phyloP scores from a whole-genome alignment of 2,797 vertebrate species.

The Eurystomus glaucurus region DNA sequence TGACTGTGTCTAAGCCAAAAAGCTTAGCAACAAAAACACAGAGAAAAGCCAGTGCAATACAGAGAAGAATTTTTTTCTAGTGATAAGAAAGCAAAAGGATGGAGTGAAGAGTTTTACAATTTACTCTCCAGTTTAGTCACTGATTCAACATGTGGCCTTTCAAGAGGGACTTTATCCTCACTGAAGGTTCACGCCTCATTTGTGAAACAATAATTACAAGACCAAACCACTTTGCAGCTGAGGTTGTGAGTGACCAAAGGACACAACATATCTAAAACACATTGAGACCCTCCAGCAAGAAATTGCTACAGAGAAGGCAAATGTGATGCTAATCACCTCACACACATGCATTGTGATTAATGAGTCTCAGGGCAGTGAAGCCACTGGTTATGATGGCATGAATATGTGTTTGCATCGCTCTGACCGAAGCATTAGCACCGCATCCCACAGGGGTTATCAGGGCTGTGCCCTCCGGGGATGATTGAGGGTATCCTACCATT shows the following conservation, averaged over 20 bases:
- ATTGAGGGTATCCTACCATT: slow-evolving; percentile 90
- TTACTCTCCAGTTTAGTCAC: neutral
- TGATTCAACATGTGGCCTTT: neutral
- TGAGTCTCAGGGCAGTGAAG: neutral
- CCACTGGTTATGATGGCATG: neutral
- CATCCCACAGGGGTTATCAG: neutral
- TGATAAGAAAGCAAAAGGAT: neutral
- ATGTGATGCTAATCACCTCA: neutral
- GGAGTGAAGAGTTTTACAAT: neutral
- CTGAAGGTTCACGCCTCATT: neutral
- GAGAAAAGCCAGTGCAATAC: neutral
- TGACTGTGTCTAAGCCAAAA: slow-evolving; percentile 23
- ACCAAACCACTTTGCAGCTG: neutral
- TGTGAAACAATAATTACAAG: neutral
- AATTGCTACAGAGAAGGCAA: neutral
- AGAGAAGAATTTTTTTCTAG: neutral
- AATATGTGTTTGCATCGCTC: neutral
- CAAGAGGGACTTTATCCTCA: neutral
- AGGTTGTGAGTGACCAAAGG: neutral
- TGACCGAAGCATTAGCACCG: neutral
- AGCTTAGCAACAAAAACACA: slow-evolving; percentile 34
- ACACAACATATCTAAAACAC: neutral
- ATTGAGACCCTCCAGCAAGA: neutral
- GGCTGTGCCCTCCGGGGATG: neutral
- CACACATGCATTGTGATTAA: neutral